Percentiles rank a stretch among this genome's conserved stretches.
These are phyloP conservation scores for Uromys caudimaculatus DNA, from an alignment of 2,797 vertebrate species.

Conservation along the genomic window DNA sequence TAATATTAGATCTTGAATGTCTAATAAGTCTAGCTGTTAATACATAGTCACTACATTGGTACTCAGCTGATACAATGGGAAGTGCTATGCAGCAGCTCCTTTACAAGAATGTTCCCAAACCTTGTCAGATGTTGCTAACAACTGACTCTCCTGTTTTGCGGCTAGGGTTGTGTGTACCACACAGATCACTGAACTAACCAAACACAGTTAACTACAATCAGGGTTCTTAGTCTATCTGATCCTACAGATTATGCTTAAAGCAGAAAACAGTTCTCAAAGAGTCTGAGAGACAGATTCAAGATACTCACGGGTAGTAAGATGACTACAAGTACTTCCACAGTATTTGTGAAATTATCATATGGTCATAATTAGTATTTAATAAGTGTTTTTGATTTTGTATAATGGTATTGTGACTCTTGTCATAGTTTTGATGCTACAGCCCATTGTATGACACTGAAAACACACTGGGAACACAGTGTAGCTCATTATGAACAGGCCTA, in stretches of 20 bases:
- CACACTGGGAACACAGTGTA: not conserved
- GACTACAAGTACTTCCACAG: not conserved
- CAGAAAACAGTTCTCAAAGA: slow-evolving; percentile 50
- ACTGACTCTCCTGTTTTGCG: not conserved
- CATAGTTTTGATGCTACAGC: not conserved
- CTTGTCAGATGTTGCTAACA: slow-evolving; percentile 25
- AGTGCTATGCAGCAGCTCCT: not conserved
- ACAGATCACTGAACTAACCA: not conserved
- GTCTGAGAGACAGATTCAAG: not conserved
- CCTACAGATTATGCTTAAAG: not conserved
- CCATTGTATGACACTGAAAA: not conserved
- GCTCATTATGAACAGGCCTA: not conserved
- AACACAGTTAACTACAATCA: slow-evolving; percentile 2
- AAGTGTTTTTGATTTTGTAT: slow-evolving; percentile 14
- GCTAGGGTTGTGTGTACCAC: not conserved
- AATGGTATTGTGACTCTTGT: not conserved
- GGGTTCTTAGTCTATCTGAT: slow-evolving; percentile 31
- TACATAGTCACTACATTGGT: not conserved
- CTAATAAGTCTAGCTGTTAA: not conserved
- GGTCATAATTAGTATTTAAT: not conserved
- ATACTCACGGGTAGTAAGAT: not conserved
- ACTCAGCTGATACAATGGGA: not conserved
- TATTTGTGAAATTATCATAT: not conserved
- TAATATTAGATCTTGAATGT: slow-evolving; percentile 36
- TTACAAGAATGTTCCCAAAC: not conserved